Evolutionary conservation across 1,140 invertebrate genomes (phyloP).

Genomic region (Melitaea cinxia): DNA sequence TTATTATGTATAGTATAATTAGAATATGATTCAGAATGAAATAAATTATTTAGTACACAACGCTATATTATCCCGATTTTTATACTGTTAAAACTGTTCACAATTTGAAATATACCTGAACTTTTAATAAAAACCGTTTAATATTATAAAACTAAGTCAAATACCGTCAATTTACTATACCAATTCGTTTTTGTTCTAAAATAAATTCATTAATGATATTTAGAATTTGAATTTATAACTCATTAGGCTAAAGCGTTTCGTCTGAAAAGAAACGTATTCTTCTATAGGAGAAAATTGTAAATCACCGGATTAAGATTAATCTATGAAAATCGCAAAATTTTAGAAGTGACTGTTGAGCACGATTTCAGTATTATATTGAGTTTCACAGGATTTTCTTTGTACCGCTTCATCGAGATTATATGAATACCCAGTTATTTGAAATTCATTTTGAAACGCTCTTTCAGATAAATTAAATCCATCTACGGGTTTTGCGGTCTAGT

Average conservation of each 20-base stretch:
- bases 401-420: constrained; percentile 10
- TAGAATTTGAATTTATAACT: background rate
- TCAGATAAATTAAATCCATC: background rate
- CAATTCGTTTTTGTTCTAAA: no score
- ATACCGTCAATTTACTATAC: no score
- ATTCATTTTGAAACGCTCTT: background rate
- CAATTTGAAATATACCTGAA: no score
- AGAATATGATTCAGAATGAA: no score
- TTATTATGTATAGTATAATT: no score
- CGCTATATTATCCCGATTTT: no score
- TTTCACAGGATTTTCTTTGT: constrained; percentile 1
- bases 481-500: no score
- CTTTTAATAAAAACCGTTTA: no score
- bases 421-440: background rate
- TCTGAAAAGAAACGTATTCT: background rate
- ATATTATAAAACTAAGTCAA: no score
- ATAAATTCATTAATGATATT: no score
- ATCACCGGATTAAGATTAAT: constrained; percentile 14
- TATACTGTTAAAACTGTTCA: no score
- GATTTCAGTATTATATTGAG: constrained; percentile 21
- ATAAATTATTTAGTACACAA: no score
- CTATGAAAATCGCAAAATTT: constrained; percentile 28
- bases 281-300: constrained; percentile 2
- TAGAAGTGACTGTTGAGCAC: constrained; percentile 24
- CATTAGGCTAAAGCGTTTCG: background rate